phyloP scores from a whole-genome alignment of 2,113 vertebrate species.

The Leptocoma aspasia region DNA sequence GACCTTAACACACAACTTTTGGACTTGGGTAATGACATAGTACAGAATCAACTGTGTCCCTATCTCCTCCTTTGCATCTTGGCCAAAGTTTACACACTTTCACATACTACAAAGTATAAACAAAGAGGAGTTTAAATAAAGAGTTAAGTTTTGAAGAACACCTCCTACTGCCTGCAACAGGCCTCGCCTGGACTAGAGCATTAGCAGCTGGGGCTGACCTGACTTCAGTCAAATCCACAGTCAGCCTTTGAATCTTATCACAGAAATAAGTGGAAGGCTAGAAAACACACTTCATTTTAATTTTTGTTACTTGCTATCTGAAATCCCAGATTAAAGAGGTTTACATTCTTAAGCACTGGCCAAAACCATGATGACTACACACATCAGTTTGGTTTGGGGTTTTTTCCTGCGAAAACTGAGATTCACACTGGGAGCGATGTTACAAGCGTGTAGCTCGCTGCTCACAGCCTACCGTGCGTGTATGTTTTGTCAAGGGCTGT shows the following conservation, averaged over 20 bases:
- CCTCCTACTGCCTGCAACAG: neutral
- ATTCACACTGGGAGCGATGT: conserved; percentile 30
- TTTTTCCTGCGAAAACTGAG: neutral
- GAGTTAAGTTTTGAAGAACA: neutral
- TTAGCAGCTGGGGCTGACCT: neutral
- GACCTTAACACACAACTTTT: neutral
- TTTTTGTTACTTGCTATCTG: conserved; percentile 2
- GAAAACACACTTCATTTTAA: neutral
- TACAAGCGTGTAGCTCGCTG: neutral
- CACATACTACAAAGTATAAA: neutral
- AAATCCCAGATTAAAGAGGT: conserved; percentile 17
- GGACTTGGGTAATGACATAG: fast-evolving
- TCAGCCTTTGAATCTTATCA: neutral
- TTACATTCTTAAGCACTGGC: conserved; percentile 18
- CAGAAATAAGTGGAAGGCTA: neutral
- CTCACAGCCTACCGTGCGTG: neutral
- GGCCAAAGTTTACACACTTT: neutral
- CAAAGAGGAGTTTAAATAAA: neutral
- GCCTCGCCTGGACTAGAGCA: neutral
- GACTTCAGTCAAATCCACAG: neutral
- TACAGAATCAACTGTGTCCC: neutral
- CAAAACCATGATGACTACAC: conserved; percentile 8
- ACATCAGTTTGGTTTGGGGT: neutral
- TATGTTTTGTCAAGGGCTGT: neutral
- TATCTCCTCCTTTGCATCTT: neutral